Conservation (phyloP, 2,888 invertebrate species). For the Drosophila flavopinicola region DNA sequence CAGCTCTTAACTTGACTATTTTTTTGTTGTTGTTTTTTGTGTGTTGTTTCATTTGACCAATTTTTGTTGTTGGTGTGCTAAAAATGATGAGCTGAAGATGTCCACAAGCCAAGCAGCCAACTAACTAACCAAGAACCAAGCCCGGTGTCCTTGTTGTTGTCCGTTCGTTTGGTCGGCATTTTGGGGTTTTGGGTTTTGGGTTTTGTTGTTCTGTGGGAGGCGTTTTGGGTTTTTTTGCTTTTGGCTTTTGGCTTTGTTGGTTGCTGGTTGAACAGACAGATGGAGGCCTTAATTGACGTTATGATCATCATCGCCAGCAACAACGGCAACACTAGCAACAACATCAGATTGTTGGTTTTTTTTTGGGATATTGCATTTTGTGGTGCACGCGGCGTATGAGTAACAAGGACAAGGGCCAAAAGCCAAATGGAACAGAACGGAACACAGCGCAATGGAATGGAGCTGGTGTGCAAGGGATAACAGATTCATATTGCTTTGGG, state of each 20-base stretch:
- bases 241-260: conserved; percentile 58
- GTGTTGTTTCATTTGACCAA: not conserved
- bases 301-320: conserved; percentile 61
- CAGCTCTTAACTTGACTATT: conserved; percentile 23
- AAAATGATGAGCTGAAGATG: conserved; percentile 49
- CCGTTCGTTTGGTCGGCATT: conserved; percentile 49
- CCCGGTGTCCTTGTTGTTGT: conserved; percentile 35
- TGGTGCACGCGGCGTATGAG: conserved; percentile 66
- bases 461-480: not conserved
- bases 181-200: conserved; percentile 42
- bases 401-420: conserved; percentile 42
- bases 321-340: conserved; percentile 15
- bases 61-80: conserved; percentile 6
- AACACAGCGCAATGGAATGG: conserved; percentile 16
- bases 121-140: conserved; percentile 46
- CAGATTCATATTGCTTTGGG: conserved; percentile 46
- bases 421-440: conserved; percentile 8
- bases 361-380: conserved; percentile 63
- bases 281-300: conserved; percentile 69
- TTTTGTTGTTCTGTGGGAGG: conserved; percentile 33
- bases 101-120: conserved; percentile 26
- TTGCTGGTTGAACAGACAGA: conserved; percentile 63
- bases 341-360: conserved; percentile 24
- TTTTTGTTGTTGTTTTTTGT: not conserved
- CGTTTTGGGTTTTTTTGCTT: conserved; percentile 38